Percentiles rank a stretch among this genome's conserved stretches.
These are phyloP conservation scores for Crax fasciolata DNA, from an alignment of 2,797 vertebrate species.

Conservation along the genomic window DNA sequence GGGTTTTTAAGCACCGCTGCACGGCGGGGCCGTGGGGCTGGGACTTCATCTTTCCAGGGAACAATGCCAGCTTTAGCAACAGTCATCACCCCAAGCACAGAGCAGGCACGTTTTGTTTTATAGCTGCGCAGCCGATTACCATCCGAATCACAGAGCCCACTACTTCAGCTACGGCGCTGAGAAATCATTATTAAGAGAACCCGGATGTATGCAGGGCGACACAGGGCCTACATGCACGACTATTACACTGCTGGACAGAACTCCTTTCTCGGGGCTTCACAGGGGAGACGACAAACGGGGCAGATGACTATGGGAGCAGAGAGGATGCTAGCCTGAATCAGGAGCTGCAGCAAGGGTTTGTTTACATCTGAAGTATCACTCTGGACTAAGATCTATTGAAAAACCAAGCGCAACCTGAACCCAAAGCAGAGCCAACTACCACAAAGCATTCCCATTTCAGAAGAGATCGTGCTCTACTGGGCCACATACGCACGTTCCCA, in stretches of 20 bases:
- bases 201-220: slow-evolving; percentile 47
- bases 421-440: neutral
- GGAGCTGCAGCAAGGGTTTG: slow-evolving; percentile 1
- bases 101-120: slow-evolving; percentile 47
- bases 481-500: accelerated
- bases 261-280: neutral
- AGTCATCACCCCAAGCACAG: slow-evolving; percentile 43
- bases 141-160: slow-evolving; percentile 42
- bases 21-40: neutral
- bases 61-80: slow-evolving; percentile 49
- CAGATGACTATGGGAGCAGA: neutral
- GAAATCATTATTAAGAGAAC: slow-evolving; percentile 19
- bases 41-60: slow-evolving; percentile 56
- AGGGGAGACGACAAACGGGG: neutral
- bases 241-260: slow-evolving; percentile 20
- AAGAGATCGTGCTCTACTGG: neutral
- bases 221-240: neutral
- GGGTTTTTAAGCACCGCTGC: slow-evolving; percentile 50
- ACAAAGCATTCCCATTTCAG: neutral
- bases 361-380: slow-evolving; percentile 2
- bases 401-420: neutral
- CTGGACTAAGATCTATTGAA: neutral
- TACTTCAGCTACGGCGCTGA: neutral
- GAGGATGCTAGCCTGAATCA: slow-evolving; percentile 7
- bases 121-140: slow-evolving; percentile 47